These are phyloP conservation scores for Oscheius sp. DNA, from an alignment of 2,888 invertebrate genomes.

Conservation along the genomic window DNA sequence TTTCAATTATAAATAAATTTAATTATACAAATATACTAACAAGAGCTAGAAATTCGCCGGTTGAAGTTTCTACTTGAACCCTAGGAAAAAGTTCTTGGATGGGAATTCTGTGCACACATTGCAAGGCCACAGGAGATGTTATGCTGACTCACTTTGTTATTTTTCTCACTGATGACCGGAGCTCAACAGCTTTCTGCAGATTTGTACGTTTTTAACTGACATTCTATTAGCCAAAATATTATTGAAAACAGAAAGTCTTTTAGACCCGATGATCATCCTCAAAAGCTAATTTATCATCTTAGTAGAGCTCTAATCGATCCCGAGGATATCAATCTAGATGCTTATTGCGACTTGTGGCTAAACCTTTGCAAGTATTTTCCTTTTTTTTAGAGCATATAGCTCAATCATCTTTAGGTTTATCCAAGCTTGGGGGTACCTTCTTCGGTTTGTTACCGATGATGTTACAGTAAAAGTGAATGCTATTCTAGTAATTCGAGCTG, in stretches of 20 bases:
- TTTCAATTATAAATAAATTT: too few species aligned
- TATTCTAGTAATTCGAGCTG: background rate
- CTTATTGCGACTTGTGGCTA: conserved; percentile 12
- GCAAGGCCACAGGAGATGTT: too few species aligned
- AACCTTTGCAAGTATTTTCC: conserved; percentile 1
- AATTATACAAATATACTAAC: too few species aligned
- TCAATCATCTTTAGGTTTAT: background rate
- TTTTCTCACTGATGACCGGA: too few species aligned
- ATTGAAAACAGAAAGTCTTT: background rate
- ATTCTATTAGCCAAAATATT: too few species aligned
- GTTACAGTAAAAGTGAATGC: background rate
- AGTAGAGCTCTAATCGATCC: background rate
- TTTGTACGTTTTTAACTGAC: too few species aligned
- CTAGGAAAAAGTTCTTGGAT: too few species aligned
- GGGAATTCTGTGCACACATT: too few species aligned
- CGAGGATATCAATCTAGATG: background rate
- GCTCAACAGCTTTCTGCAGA: too few species aligned
- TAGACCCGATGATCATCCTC: conserved; percentile 5
- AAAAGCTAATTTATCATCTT: background rate
- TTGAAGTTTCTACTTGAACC: too few species aligned
- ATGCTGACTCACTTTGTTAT: too few species aligned
- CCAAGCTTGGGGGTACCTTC: background rate
- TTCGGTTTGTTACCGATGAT: conserved; percentile 2
- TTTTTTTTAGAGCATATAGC: background rate
- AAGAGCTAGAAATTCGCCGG: too few species aligned